Evolutionary conservation across 2,797 vertebrate genomes (phyloP).

Genomic region (Sebastes variabilis): DNA sequence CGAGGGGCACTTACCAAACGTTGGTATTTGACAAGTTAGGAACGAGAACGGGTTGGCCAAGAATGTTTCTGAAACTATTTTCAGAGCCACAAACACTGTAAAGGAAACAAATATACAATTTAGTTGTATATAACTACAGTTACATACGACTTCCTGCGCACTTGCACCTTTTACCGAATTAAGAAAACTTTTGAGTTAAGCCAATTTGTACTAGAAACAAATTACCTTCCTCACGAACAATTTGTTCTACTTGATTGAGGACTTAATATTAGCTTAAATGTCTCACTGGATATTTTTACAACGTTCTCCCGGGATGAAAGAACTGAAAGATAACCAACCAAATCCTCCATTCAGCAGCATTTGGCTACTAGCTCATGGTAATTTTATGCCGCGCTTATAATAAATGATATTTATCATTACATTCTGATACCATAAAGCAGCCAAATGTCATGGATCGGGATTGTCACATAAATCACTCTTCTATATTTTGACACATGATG

Average conservation of each 20-base stretch:
- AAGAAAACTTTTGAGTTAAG: not conserved
- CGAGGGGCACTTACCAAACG: too few species aligned
- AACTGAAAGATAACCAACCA: constrained; percentile 57
- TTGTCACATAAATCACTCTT: constrained; percentile 63
- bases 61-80: not conserved
- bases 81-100: not conserved
- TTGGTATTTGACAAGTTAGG: too few species aligned
- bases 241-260: not conserved
- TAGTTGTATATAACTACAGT: not conserved
- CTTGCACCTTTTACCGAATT: not conserved
- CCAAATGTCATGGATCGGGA: constrained; percentile 59
- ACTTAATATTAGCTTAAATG: constrained; percentile 31
- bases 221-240: not conserved
- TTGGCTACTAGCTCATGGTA: constrained; percentile 79
- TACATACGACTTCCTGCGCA: not conserved
- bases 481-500: constrained; percentile 77
- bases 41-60: accelerated
- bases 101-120: not conserved
- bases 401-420: constrained; percentile 69
- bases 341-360: constrained; percentile 54
- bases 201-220: not conserved
- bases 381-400: constrained; percentile 61
- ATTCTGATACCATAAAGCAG: constrained; percentile 61
- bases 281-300: constrained; percentile 61
- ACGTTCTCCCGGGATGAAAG: constrained; percentile 43